A percentile compares a stretch with the other conserved stretches of the same genome.
These are phyloP conservation scores for Drosophila nebulosa DNA, from an alignment of 1,140 invertebrate genomes.

Conservation along the genomic window DNA sequence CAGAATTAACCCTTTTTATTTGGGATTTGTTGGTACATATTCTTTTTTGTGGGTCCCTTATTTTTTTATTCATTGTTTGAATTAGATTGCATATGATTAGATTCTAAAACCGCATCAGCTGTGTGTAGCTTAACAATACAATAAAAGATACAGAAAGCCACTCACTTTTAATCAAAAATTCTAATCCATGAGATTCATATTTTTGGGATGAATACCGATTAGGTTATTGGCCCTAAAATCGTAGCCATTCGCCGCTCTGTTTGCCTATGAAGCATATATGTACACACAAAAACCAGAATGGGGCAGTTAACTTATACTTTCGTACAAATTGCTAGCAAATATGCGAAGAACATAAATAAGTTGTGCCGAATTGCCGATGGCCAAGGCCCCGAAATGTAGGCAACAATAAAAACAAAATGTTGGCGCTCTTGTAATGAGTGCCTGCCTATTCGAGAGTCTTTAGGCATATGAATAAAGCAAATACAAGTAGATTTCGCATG, in stretches of 20 bases:
- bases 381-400: slow-evolving; percentile 41
- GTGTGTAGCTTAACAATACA: not conserved
- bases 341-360: slow-evolving; percentile 71
- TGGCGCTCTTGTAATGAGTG: slow-evolving; percentile 50
- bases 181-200: slow-evolving; percentile 14
- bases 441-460: slow-evolving; percentile 41
- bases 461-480: slow-evolving; percentile 67
- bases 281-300: slow-evolving; percentile 34
- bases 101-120: not conserved
- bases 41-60: not conserved
- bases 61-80: not conserved
- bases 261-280: slow-evolving; percentile 17
- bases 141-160: slow-evolving; percentile 34
- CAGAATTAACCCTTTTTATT: not conserved
- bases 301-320: slow-evolving; percentile 52
- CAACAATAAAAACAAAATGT: slow-evolving; percentile 66
- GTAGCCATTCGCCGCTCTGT: not conserved
- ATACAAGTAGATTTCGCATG: slow-evolving; percentile 30
- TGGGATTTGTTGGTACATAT: not conserved
- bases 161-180: slow-evolving; percentile 43
- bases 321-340: slow-evolving; percentile 69
- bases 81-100: not conserved
- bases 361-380: not conserved
- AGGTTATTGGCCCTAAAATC: slow-evolving; percentile 44
- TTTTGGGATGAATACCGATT: slow-evolving; percentile 36